Evolutionary conservation across 2,888 invertebrate species (phyloP), one percentile per base, ranked within the genome.

Genomic region (Pecten maximus): DNA sequence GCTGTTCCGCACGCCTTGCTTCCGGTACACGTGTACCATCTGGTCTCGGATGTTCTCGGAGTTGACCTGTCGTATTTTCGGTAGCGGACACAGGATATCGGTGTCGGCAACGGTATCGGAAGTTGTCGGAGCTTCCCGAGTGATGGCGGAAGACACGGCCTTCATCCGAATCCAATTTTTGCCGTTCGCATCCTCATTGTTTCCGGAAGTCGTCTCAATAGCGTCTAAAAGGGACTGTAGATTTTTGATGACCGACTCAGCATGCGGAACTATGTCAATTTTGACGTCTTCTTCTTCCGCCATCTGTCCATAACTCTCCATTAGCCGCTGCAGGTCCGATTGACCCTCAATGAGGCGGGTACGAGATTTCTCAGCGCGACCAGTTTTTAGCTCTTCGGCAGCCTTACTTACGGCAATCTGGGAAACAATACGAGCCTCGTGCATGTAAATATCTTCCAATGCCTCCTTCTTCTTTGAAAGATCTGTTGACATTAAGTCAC

Each of bases 61-160:
- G 40, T 35, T 50, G 2, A 90, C 48, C n/a, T 54, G 48, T 2
- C 87, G 48, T 3, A 94, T 91, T 0, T 92, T 91, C 2, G 95
- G 95, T 12, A 94, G 90, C 0, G 95, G 95, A 87, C 94, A 94
- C 12, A 94, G 89, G 15, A 93, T 89, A 23, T 92, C 90, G 3
- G 91, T 90, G 16, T 93, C 90, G n/a, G 40, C 19, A 6, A 95
- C 91, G 0, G 93, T 92, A 48, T 93, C 91, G 10, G 94, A 92
- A 0, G 93, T 92, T 35, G 93, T 94, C 15, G 95, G 95, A 0
- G 94, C 88, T 89, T 95, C 94, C 54, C 95, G 90, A 15, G 91
- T 88, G 35, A 95, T 94, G 4, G 95, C 94, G 0, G 95, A 95
- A 0, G 94, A 94, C 16, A 95, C 94, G 12, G 95, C 93, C 88